phyloP scores from a whole-genome alignment of 2,113 vertebrate species.

The Microtus oregoni region DNA sequence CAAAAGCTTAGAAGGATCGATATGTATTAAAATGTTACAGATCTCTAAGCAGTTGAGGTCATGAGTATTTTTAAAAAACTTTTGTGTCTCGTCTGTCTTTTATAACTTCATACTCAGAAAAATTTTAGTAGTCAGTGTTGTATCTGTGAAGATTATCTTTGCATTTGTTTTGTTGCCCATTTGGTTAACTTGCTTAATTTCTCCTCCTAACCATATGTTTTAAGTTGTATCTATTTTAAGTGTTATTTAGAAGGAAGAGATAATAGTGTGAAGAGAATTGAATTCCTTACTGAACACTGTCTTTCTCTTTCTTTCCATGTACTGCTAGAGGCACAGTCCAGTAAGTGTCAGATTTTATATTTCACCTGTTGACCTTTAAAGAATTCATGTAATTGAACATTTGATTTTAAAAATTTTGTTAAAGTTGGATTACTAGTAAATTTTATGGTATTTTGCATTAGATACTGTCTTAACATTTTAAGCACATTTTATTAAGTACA shows the following conservation, averaged over 20 bases:
- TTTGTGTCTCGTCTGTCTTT: neutral
- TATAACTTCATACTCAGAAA: constrained; percentile 41
- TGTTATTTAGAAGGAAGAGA: constrained; percentile 39
- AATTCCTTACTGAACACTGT: constrained; percentile 63
- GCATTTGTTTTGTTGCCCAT: neutral
- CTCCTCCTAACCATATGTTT: neutral
- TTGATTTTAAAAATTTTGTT: constrained; percentile 56
- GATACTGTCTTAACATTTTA: constrained; percentile 57
- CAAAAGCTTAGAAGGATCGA: neutral
- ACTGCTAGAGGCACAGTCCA: constrained; percentile 88
- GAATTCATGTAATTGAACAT: constrained; percentile 37
- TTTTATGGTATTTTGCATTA: constrained; percentile 14
- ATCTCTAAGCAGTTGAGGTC: neutral
- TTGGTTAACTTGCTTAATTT: neutral
- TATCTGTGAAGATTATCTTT: constrained; percentile 5
- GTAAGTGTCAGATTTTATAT: constrained; percentile 87
- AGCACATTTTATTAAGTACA: constrained; percentile 20
- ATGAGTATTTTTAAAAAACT: constrained; percentile 37
- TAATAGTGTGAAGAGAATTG: constrained; percentile 19
- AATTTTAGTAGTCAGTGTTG: constrained; percentile 40
- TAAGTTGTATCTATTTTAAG: constrained; percentile 28
- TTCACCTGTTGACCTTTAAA: constrained; percentile 56
- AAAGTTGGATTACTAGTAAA: constrained; percentile 31
- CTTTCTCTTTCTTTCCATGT: constrained; percentile 70
- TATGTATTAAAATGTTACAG: neutral